Conservation (phyloP, 2,888 invertebrate genomes). For the Diadegma fenestrale region DNA sequence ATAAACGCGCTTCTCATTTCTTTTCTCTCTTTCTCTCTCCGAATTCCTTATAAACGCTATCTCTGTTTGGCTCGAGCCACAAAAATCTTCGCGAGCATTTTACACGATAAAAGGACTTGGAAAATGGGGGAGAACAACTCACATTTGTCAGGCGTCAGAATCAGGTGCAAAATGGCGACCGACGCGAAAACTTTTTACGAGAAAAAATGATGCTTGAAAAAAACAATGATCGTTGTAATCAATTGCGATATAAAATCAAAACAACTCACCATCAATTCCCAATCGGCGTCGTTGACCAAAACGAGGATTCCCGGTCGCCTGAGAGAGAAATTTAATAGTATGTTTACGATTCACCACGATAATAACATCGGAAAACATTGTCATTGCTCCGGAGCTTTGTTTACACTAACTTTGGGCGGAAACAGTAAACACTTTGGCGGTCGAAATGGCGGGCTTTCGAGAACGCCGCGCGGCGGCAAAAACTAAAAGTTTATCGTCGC, state of each 20-base stretch:
- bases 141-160: conserved; percentile 76
- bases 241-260: conserved; percentile 13
- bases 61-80: conserved; percentile 22
- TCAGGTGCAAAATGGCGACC: conserved; percentile 67
- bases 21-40: conserved; percentile 34
- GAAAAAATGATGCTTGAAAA: not conserved
- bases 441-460: not conserved
- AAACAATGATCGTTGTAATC: conserved; percentile 19
- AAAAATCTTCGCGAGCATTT: conserved; percentile 62
- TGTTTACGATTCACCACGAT: conserved; percentile 1
- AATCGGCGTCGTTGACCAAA: conserved; percentile 97
- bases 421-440: not conserved
- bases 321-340: conserved; percentile 75
- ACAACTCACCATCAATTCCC: conserved; percentile 92
- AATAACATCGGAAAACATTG: not conserved
- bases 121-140: conserved; percentile 66
- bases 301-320: conserved; percentile 96
- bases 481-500: not conserved
- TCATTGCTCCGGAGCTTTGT: not conserved
- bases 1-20: conserved; percentile 50
- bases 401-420: not conserved
- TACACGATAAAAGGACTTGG: conserved; percentile 59
- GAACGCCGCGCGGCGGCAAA: conserved; percentile 7
- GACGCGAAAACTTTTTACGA: conserved; percentile 48
- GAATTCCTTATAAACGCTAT: not conserved